Evolutionary conservation across 2,113 vertebrate genomes (phyloP).

Genomic region (Sigmodon hispidus): DNA sequence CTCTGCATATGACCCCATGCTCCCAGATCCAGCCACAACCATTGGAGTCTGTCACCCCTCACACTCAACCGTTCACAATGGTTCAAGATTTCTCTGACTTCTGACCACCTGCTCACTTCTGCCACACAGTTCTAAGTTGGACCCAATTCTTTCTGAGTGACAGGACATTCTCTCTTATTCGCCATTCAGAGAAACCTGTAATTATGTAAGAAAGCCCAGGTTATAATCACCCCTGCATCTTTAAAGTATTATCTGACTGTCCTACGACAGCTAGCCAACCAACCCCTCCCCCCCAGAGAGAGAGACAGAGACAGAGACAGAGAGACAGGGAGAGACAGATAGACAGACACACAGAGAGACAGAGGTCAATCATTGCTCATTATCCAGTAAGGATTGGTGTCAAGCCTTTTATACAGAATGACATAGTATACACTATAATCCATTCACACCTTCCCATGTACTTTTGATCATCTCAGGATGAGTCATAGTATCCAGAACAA

Average conservation of each 20-base stretch:
- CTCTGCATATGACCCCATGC: neutral
- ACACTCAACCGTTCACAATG: neutral
- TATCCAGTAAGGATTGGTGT: neutral
- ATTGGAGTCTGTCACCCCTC: neutral
- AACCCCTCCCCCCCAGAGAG: too few species aligned
- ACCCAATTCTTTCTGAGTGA: neutral
- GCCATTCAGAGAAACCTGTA: neutral
- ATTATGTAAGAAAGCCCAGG: neutral
- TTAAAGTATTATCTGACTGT: neutral
- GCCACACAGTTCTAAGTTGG: neutral
- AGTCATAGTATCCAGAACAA: neutral
- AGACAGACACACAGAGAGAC: too few species aligned
- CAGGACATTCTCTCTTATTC: neutral
- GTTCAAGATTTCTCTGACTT: neutral
- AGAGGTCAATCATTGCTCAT: neutral
- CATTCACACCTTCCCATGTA: neutral
- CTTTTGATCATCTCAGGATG: neutral
- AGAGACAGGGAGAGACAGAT: neutral
- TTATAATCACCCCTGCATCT: neutral
- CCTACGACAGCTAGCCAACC: neutral
- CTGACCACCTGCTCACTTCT: neutral
- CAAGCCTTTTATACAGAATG: neutral
- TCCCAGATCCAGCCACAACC: neutral
- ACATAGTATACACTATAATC: neutral
- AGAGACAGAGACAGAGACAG: too few species aligned